Evolutionary conservation across 2,797 vertebrate species (phyloP), one percentile per base, ranked within the genome.

Genomic region (Myotis daubentonii): DNA sequence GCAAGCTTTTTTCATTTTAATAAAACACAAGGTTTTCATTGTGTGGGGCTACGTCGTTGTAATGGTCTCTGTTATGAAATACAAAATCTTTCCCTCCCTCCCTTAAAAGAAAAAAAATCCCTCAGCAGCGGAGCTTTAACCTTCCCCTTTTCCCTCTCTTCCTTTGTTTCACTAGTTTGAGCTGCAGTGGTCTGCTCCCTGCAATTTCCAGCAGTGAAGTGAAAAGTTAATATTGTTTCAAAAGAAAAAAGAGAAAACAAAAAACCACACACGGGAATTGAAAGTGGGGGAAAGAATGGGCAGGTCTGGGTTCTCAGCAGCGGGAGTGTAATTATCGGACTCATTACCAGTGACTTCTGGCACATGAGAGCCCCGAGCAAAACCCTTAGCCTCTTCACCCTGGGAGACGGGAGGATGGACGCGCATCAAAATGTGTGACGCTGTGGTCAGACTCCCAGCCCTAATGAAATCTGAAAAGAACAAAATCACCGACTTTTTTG

Each of bases 21-120:
- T 91, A 97, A 97, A 97, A 93, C 81, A 96, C 93, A 96, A 96
- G 84, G 57, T 97, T 98, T 98, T 97, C 82, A 96, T 97, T 98
- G 92, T 96, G 65, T 95, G 95, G 0, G 5, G 53, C 91, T 96
- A 89, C 28, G n/a, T 76, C 47, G 9, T 95, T 97, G 87, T 94
- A 97, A 96, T 89, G 96, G 91, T 97, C 78, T 94, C 87, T 91
- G 81, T 93, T 97, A 97, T 7, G 41, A 95, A 97, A 96, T 49
- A 76, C 8, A 28, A 96, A 97, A 82, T 60, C 6, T 44, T 94
- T 96, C 82, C 60, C 10, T 93, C 90, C 83, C 28, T 89, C 81
- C 8, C 75, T 97, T 89, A 88, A 53, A 57, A 36, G n/a, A 36
- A 22, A 44, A 49, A 25, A 80, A 20, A 23, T 1, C 19, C 47